These are phyloP conservation scores for Ophion costatus DNA, from an alignment of 2,888 invertebrate species.

Conservation along the genomic window DNA sequence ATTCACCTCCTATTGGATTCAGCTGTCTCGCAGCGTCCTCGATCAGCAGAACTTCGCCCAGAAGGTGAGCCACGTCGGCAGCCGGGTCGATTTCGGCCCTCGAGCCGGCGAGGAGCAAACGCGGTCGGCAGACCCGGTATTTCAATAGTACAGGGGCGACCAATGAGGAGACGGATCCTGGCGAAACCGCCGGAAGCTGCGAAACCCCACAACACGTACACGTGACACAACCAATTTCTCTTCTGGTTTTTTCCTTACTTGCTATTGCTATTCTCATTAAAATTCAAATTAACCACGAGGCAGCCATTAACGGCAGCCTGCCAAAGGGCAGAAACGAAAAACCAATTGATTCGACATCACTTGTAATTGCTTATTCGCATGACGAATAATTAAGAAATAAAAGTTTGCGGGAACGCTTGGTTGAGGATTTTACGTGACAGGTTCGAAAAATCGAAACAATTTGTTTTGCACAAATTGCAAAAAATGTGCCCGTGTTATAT, in stretches of 20 bases:
- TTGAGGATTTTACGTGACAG: not conserved
- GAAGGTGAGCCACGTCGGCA: conserved; percentile 85
- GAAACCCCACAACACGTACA: conserved; percentile 56
- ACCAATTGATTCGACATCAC: not conserved
- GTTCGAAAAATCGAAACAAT: too few species aligned
- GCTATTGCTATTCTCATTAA: not conserved
- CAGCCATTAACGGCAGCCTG: not conserved
- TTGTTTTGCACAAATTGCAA: too few species aligned
- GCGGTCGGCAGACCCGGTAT: conserved; percentile 81
- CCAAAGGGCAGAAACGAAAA: not conserved
- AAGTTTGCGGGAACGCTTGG: not conserved
- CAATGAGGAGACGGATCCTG: conserved; percentile 79
- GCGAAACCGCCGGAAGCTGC: conserved; percentile 79
- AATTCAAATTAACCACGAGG: not conserved
- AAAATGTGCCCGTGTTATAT: too few species aligned
- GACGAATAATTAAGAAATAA: not conserved
- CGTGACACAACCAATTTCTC: not conserved
- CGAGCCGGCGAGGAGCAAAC: conserved; percentile 87
- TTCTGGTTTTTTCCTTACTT: not conserved
- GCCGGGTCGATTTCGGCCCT: conserved; percentile 87
- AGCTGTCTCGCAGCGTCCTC: conserved; percentile 86
- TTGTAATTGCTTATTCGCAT: too few species aligned
- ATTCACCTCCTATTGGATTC: conserved; percentile 85
- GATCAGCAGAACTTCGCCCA: conserved; percentile 87
- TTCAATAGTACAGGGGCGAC: conserved; percentile 81